phyloP scores from a whole-genome alignment of 2,113 vertebrate genomes.

The Promerops cafer region DNA sequence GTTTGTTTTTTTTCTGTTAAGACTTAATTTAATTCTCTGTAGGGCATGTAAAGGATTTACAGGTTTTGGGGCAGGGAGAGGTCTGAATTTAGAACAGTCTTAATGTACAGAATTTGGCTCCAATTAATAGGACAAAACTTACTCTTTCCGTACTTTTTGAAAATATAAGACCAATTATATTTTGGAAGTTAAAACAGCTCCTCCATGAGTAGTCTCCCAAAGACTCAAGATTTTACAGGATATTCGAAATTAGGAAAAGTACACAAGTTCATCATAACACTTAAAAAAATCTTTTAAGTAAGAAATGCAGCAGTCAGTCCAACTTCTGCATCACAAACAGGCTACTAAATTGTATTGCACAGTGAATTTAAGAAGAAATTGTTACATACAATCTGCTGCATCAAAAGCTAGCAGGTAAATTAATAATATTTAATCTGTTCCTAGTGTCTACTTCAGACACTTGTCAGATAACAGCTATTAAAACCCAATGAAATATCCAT shows the following conservation, averaged over 20 bases:
- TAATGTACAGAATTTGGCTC: background rate
- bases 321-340: background rate
- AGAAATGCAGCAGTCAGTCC: background rate
- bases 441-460: background rate
- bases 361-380: background rate
- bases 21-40: background rate
- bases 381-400: background rate
- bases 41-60: background rate
- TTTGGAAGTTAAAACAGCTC: background rate
- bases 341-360: background rate
- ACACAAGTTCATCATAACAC: background rate
- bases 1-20: background rate
- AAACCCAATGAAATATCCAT: background rate
- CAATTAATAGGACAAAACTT: background rate
- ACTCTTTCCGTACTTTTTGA: background rate
- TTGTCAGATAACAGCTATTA: background rate
- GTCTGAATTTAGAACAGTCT: background rate
- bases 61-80: background rate
- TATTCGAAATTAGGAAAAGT: background rate
- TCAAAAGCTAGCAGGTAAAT: background rate
- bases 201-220: background rate
- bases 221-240: background rate
- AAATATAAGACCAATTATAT: background rate
- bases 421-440: background rate
- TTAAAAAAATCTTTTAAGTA: background rate